Conservation (phyloP, 2,113 vertebrate species). For the Dasyornis broadbenti region DNA sequence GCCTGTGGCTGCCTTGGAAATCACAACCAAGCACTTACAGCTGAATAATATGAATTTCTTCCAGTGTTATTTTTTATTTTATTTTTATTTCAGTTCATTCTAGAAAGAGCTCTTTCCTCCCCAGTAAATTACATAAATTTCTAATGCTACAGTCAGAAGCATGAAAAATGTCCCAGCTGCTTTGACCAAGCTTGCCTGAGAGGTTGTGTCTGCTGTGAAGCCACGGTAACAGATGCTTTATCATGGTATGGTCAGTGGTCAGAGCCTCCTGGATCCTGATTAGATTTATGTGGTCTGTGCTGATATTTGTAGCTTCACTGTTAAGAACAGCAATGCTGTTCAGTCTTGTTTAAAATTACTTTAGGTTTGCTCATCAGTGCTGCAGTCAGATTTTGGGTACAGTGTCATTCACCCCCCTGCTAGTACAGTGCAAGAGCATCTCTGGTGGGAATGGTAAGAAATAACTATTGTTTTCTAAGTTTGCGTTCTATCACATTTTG, state of each 20-base stretch:
- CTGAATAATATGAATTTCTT: not conserved
- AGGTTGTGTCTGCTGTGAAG: not conserved
- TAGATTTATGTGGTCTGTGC: not conserved
- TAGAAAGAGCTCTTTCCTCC: not conserved
- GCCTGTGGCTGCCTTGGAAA: not conserved
- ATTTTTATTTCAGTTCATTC: not conserved
- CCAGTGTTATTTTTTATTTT: not conserved
- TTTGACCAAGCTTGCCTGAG: not conserved
- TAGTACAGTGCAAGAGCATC: not conserved
- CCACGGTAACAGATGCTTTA: not conserved
- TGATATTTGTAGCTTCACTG: not conserved
- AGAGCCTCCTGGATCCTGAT: not conserved
- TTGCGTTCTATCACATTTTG: not conserved
- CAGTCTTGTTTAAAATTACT: conserved; percentile 6
- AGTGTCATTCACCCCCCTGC: not conserved
- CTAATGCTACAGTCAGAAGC: not conserved
- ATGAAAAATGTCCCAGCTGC: not conserved
- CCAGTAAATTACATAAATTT: not conserved
- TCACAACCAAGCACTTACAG: not conserved
- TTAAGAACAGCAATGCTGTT: not conserved
- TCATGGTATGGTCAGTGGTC: not conserved
- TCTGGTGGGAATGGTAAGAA: not conserved
- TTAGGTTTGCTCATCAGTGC: not conserved
- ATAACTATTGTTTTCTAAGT: not conserved
- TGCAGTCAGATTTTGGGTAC: not conserved